Percentiles rank a stretch among this genome's conserved stretches.
These are phyloP conservation scores for Chiloscyllium punctatum DNA, from an alignment of 2,797 vertebrate genomes.

Conservation along the genomic window DNA sequence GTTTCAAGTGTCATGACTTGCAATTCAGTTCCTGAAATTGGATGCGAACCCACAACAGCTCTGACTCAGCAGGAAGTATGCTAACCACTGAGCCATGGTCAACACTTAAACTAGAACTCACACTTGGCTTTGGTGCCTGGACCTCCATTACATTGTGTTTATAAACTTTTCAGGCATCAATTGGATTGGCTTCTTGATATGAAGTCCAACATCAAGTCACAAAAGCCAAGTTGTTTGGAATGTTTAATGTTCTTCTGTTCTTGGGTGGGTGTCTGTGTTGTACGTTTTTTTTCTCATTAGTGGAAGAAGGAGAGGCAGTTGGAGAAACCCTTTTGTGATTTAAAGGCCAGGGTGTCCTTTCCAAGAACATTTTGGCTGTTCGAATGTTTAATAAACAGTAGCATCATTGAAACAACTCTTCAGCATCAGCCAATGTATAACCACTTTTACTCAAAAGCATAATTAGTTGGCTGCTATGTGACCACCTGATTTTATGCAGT, in stretches of 20 bases:
- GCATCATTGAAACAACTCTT: neutral
- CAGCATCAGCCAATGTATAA: neutral
- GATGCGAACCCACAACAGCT: neutral
- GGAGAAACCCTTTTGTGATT: neutral
- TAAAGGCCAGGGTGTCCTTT: neutral
- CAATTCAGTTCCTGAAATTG: neutral
- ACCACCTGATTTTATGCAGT: neutral
- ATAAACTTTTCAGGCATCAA: neutral
- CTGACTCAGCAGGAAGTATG: neutral
- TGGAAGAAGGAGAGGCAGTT: neutral
- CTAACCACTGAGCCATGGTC: neutral
- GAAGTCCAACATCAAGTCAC: neutral
- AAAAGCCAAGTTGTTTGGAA: neutral
- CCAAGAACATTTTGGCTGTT: neutral
- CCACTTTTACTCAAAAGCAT: neutral
- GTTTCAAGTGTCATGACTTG: neutral
- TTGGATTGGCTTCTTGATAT: neutral
- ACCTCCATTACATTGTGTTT: neutral
- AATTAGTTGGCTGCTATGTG: neutral
- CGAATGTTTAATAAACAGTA: neutral
- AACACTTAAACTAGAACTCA: neutral
- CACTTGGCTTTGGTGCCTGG: neutral
- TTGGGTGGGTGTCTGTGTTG: neutral
- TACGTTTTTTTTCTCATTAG: neutral
- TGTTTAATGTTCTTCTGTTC: neutral